Evolutionary conservation across 2,113 vertebrate genomes (phyloP), one percentile per base, ranked within the genome.

Genomic region (Collichthys lucidus): DNA sequence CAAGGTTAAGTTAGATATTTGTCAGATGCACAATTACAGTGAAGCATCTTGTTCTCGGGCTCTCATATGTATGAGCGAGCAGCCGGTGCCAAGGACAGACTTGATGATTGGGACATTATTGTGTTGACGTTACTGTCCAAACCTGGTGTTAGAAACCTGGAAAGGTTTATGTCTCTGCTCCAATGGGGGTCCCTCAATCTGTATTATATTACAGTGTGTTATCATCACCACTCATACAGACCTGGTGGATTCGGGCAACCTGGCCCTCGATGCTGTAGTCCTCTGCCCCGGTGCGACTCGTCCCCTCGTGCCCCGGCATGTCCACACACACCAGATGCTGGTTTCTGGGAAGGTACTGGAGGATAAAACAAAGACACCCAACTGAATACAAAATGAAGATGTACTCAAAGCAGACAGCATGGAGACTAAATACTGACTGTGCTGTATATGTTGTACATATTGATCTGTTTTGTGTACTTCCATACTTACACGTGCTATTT

Each of bases 291-390:
- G 96, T 97, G 29, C 97, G 96, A 6, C 96, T 96, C 0, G 98
- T 99, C 2, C 97, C 97, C 72, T 95, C 97, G 0, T 99, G 98
- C 29, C 98, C 98, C 0, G 98, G 98, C 97, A 99, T 97, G 91
- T 99, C 98, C 68, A 99, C 94, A 0, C 97, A 98, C 69, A 99
- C 85, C 92, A 99, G 85, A 65, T 99, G 97, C 71, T 96, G 86
- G 78, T 95, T 94, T 86, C 92, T 96, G 0, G 97, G 97, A 61
- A 99, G 93, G 85, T 95, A 96, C 98, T 99, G 71, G 40, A 79
- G n/a, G 20, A 11, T 29, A 15, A 86, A 2, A 57, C 57, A 85
- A 26, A 83, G 35, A 63, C 4, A 68, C 10, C 4, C 40, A 29
- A 40, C 1, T 56, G 19, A 63, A 40, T 9, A 40, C 35, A 40